Evolutionary conservation across 2,888 invertebrate genomes (phyloP), one percentile per base, ranked within the genome.

Genomic region (Leptarthrus brevirostris): DNA sequence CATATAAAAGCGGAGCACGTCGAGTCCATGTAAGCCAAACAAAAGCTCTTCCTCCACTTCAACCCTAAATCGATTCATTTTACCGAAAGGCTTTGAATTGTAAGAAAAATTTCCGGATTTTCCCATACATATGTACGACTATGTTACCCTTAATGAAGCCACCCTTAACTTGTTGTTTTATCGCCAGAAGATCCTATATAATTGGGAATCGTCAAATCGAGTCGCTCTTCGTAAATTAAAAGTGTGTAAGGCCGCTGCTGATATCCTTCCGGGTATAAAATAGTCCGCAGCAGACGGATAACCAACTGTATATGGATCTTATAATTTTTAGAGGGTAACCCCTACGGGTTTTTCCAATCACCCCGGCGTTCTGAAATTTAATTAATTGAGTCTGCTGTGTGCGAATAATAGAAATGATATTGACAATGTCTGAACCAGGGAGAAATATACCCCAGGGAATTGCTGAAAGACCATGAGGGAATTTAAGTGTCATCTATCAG

Each of bases 131-230:
- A n/a, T n/a, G n/a, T n/a, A n/a, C n/a, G 34, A 18, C 18, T 34
- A 26, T 30, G 16, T 58, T 34, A 58, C 36, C 58, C 58, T 58
- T 58, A 58, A 18, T 58, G 36, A 58, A 58, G 18, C 36, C 58
- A 58, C 36, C 26, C 58, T 34, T 12, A 58, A 58, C 58, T 58
- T 36, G 58, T 58, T 58, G 58, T 58, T 34, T 36, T 58, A 56
- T 56, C 30, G 34, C 14, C 44, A 70, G 30, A 47, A 54, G 36
- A 74, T 70, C 49, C 66, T 40, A 56, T 52, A 74, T 74, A 74
- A 74, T 71, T 71, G 74, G 40, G 71, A 74, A 74, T 74, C 74
- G 71, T 64, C n/a, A n/a, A n/a, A n/a, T 74, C 53, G 26, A 47
- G 47, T 74, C 71, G 61, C 49, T 24, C 71, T 36, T 71, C 71